Conservation (phyloP, 2,888 invertebrate species). For the Mantis religiosa region DNA sequence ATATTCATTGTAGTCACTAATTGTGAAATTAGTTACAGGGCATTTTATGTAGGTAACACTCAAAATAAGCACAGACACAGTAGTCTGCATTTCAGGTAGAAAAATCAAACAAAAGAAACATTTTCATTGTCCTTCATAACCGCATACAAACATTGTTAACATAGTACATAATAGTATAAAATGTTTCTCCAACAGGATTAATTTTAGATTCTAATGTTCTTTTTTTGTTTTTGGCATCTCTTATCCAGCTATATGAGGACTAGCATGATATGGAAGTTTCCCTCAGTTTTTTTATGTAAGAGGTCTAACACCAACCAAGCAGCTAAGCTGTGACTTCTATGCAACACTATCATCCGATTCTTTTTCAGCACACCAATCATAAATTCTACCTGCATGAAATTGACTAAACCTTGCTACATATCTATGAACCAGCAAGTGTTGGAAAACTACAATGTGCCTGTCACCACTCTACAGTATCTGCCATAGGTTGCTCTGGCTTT, state of each 20-base stretch:
- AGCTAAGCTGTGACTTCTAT: constrained; percentile 14
- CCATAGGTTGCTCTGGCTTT: not conserved
- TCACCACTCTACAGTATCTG: not conserved
- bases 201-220: not conserved
- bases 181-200: not conserved
- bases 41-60: not conserved
- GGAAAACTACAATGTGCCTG: not conserved
- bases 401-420: not conserved
- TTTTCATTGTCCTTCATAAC: not conserved
- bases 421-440: not conserved
- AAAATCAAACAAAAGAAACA: not conserved
- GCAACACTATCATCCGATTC: constrained; percentile 8
- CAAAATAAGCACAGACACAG: not conserved
- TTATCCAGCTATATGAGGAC: constrained; percentile 21
- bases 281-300: constrained; percentile 16
- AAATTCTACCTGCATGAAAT: not conserved
- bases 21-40: not conserved
- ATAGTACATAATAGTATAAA: not conserved
- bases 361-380: constrained; percentile 5
- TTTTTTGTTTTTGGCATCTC: constrained; percentile 5
- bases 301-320: constrained; percentile 13
- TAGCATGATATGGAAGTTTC: constrained; percentile 29
- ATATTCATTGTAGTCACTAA: not conserved
- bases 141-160: not conserved
- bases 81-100: not conserved